These are phyloP conservation scores for Piscicola geometra DNA, from an alignment of 2,888 invertebrate species.

Conservation along the genomic window DNA sequence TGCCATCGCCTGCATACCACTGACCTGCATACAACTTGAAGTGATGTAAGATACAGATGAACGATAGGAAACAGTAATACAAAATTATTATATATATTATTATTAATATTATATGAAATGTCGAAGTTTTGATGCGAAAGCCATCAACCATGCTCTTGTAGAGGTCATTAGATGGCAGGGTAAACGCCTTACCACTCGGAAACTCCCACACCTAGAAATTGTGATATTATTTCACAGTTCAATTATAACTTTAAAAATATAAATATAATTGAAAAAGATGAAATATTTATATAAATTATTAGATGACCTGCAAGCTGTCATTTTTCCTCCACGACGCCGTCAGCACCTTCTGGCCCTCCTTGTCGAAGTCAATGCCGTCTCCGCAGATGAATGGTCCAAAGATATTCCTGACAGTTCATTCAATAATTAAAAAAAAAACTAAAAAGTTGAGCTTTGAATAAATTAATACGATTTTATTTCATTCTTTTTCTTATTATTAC, in stretches of 20 bases:
- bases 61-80: no score
- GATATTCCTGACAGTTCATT: neutral
- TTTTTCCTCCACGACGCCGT: slow-evolving; percentile 20
- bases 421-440: no score
- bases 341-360: neutral
- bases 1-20: slow-evolving; percentile 15
- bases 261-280: no score
- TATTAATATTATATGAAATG: neutral
- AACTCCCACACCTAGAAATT: neutral
- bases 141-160: neutral
- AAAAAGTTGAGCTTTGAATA: no score
- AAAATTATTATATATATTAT: neutral
- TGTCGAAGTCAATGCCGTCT: slow-evolving; percentile 17
- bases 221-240: no score
- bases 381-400: slow-evolving; percentile 22
- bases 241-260: no score
- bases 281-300: no score
- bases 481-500: no score
- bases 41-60: no score
- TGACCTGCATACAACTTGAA: slow-evolving; percentile 22
- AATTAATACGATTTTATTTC: no score
- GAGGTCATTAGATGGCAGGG: neutral
- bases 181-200: neutral
- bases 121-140: neutral
- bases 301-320: slow-evolving; percentile 4